These are phyloP conservation scores for Siniperca undulata DNA, from an alignment of 2,797 vertebrate species.

Conservation along the genomic window DNA sequence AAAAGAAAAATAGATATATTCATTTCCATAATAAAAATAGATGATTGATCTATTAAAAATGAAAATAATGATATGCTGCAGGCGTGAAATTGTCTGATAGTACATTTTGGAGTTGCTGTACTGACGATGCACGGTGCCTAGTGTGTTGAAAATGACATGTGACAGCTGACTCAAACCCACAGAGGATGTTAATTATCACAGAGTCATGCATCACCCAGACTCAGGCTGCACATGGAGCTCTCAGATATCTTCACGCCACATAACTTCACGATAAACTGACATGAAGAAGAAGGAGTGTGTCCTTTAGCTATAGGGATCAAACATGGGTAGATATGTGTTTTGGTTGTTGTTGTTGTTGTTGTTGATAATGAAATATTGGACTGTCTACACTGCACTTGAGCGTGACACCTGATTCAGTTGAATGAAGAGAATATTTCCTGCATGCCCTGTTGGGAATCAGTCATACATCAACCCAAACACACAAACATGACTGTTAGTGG, in stretches of 20 bases:
- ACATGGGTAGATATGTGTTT: neutral
- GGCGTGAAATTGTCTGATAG: too few relatives aligned
- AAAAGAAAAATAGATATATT: neutral
- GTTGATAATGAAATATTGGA: neutral
- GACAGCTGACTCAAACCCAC: conserved; percentile 25
- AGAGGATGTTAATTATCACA: conserved; percentile 12
- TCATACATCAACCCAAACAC: too few relatives aligned
- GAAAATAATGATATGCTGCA: neutral
- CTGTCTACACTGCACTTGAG: neutral
- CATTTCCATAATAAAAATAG: too few relatives aligned
- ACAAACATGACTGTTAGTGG: too few relatives aligned
- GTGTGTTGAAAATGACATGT: neutral
- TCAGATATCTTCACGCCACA: neutral
- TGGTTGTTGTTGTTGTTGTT: too few relatives aligned
- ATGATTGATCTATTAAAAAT: neutral
- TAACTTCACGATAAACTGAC: neutral
- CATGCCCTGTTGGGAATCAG: neutral
- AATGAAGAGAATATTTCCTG: neutral
- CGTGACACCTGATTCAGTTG: neutral
- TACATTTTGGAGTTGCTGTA: neutral
- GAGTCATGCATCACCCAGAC: neutral
- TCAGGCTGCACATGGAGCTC: neutral
- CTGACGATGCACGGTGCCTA: neutral
- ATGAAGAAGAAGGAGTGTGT: neutral
- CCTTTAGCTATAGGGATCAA: neutral